Base-by-base conservation (phyloP, 30 jellyfish, hydroid and myxozoan genomes). In the Haliclystus octoradiatus region DNA sequence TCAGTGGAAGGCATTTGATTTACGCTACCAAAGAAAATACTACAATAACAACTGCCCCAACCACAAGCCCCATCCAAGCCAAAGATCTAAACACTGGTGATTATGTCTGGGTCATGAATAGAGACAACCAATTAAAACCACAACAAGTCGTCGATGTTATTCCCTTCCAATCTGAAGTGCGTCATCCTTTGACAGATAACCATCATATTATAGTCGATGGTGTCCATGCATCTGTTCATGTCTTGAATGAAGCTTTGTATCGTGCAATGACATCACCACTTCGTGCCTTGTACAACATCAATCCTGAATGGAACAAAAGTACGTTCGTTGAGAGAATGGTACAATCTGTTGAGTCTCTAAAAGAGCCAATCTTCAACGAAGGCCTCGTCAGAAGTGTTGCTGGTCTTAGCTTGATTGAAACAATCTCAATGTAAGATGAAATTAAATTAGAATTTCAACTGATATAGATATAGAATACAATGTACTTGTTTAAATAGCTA, bases 141-240 rank as follows among this genome's bases (percentile, higher is more conserved):
- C 32, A 65, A 26, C 34, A 46, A 25, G 83, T 72, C 1, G 33
- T 63, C 3, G 83, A 52, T 0, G 57, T 72, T 24, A 5, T 72
- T 34, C 83, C 74, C 33, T 72, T 50, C 31, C 31, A 52, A 3
- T 73, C 74, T 25, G 62, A 35, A 26, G 83, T 72, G 66, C 60
- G 33, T 0, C 83, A 72, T 28, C 83, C 83, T 0, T 74, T 72
- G 29, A 72, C 83, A 7, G 83, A 72, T 68, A 72, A 72, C 72
- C 83, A 72, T 72, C 83, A 72, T 67, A 72, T 72, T 0, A 34
- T 72, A 40, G 83, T 72, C 53, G 32, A 72, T 29, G 83, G 83
- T 31, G 83, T 72, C 28, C 83, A 72, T 63, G 83, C 83, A 3
- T 72, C 83, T n/a, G 83, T 72, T 34, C 83, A 72, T 26, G 62